phyloP scores from a whole-genome alignment of 1,140 invertebrate species.

The Contarinia nasturtii region DNA sequence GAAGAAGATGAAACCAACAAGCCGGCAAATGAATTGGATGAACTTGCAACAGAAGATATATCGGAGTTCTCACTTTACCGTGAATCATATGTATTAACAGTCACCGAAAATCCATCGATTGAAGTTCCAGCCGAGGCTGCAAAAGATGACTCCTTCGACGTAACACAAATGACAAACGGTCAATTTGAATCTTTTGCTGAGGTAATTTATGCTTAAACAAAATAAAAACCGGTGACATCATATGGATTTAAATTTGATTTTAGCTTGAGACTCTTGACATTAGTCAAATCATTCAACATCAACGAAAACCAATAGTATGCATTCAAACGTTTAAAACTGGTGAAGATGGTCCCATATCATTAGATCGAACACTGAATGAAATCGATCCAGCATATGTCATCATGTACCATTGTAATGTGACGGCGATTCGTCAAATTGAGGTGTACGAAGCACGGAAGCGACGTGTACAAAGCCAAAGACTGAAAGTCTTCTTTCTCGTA shows the following conservation, averaged over 20 bases:
- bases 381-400: slow-evolving; percentile 67
- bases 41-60: slow-evolving; percentile 3
- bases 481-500: slow-evolving; percentile 75
- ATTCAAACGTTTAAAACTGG: slow-evolving; percentile 57
- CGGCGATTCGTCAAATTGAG: slow-evolving; percentile 74
- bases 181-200: slow-evolving; percentile 46
- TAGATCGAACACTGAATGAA: slow-evolving; percentile 42
- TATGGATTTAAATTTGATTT: slow-evolving; percentile 7
- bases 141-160: slow-evolving; percentile 15
- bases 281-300: slow-evolving; percentile 28
- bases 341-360: slow-evolving; percentile 41
- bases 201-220: slow-evolving; percentile 24
- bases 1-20: slow-evolving; percentile 7
- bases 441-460: slow-evolving; percentile 57
- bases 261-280: slow-evolving; percentile 45
- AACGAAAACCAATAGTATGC: slow-evolving; percentile 39
- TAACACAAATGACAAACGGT: slow-evolving; percentile 19
- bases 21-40: slow-evolving; percentile 15
- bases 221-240: too few relatives aligned
- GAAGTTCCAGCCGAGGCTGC: slow-evolving; percentile 11
- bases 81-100: slow-evolving; percentile 46
- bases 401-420: slow-evolving; percentile 78
- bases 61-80: slow-evolving; percentile 19
- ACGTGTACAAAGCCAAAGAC: slow-evolving; percentile 28
- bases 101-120: slow-evolving; percentile 13